Conservation (phyloP, 2,888 invertebrate species). For the Drosophila demipolita region DNA sequence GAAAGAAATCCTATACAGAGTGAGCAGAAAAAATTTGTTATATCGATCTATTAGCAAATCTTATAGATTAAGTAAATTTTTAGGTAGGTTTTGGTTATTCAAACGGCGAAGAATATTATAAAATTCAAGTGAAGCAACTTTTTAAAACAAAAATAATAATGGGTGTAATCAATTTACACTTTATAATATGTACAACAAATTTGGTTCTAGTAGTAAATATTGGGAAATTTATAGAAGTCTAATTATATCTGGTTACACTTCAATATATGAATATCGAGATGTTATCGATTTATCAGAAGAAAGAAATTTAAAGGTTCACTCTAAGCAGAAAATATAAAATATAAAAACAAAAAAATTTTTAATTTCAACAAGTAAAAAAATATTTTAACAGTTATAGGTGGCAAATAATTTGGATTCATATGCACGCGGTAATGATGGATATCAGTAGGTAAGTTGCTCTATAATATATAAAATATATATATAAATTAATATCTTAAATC, state of each 20-base stretch:
- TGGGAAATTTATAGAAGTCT: not conserved
- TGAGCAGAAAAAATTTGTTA: not conserved
- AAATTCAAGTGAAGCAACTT: not conserved
- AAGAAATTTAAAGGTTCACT: not conserved
- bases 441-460: constrained; percentile 15
- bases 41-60: not conserved
- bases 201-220: not conserved
- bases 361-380: constrained; percentile 26
- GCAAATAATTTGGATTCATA: constrained; percentile 59
- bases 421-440: not conserved
- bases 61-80: not conserved
- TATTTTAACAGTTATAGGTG: constrained; percentile 74
- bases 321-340: not conserved
- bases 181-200: not conserved
- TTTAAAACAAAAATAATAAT: not conserved
- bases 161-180: not conserved
- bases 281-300: not conserved
- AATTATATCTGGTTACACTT: not conserved
- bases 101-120: not conserved
- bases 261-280: not conserved
- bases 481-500: not conserved
- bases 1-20: not conserved
- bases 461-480: not conserved
- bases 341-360: not conserved
- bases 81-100: not conserved